Percentiles rank a stretch among this genome's conserved stretches.
Evolutionary conservation across 2,113 vertebrate genomes (phyloP).

Genomic region (Myotis lucifugus): DNA sequence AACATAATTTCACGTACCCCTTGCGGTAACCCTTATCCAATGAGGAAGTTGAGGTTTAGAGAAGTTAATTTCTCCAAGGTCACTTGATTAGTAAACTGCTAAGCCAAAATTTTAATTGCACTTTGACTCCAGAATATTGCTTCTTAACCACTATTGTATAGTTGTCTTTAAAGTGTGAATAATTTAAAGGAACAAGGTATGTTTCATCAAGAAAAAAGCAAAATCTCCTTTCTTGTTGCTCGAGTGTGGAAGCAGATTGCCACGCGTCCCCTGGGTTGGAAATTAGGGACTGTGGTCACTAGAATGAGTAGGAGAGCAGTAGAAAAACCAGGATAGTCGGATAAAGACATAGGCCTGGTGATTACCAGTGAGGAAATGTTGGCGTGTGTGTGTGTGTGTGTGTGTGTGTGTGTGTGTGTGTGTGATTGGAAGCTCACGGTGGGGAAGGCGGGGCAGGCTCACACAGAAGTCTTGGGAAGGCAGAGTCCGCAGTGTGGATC

Average conservation of each 20-base stretch:
- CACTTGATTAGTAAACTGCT: not conserved
- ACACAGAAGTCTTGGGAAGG: not conserved
- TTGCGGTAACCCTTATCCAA: no score
- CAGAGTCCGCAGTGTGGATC: not conserved
- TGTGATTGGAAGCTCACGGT: not conserved
- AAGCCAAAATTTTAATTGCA: not conserved
- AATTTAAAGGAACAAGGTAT: not conserved
- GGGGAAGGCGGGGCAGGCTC: not conserved
- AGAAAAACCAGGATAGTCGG: not conserved
- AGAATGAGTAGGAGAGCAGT: not conserved
- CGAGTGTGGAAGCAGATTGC: not conserved
- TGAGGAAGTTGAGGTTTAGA: not conserved
- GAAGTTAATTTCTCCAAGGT: not conserved
- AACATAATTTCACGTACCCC: not conserved
- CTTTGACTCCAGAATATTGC: not conserved
- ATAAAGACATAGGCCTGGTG: not conserved
- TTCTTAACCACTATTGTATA: not conserved
- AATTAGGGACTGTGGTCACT: not conserved
- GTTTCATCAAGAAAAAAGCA: not conserved
- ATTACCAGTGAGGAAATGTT: not conserved
- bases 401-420: no score
- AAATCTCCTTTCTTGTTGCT: not conserved
- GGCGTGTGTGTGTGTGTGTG: no score
- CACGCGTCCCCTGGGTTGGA: not conserved
- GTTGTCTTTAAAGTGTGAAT: slow-evolving; percentile 16